Evolutionary conservation across 1,140 invertebrate genomes (phyloP).

Genomic region (Littorina saxatilis): DNA sequence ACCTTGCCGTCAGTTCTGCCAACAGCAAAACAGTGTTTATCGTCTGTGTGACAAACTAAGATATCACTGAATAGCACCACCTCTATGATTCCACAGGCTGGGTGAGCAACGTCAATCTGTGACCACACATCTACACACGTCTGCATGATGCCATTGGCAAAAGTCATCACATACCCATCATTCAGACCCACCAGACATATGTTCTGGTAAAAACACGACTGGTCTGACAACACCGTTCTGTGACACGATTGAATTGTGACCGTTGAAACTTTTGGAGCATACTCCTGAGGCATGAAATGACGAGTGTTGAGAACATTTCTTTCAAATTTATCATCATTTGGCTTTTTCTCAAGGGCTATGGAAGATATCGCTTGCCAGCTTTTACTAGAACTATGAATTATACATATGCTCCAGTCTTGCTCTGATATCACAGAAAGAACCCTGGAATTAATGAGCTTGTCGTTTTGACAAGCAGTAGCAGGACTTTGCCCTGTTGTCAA

Average conservation of each 20-base stretch:
- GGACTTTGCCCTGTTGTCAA: no score
- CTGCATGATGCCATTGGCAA: slow-evolving; percentile 9
- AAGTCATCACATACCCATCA: slow-evolving; percentile 20
- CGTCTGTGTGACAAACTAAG: slow-evolving; percentile 26
- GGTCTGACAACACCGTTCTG: not conserved
- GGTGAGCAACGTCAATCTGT: not conserved
- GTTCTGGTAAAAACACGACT: not conserved
- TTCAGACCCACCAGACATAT: slow-evolving; percentile 15
- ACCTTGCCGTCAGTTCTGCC: not conserved
- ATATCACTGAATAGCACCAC: not conserved
- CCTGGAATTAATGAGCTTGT: not conserved
- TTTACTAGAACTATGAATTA: not conserved
- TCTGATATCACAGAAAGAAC: not conserved
- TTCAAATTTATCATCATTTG: not conserved
- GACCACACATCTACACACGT: not conserved
- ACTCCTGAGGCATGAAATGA: slow-evolving; percentile 21
- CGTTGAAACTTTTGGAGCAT: slow-evolving; percentile 20
- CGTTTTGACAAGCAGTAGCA: no score
- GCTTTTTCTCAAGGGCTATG: not conserved
- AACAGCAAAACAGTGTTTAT: slow-evolving; percentile 10
- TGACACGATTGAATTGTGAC: not conserved
- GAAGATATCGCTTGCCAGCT: not conserved
- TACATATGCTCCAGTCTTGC: slow-evolving; percentile 8
- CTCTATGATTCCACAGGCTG: not conserved
- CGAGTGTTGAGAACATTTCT: not conserved